These are phyloP conservation scores for Mesopsocus fuscifrons DNA, from an alignment of 2,888 invertebrate genomes.

Conservation along the genomic window DNA sequence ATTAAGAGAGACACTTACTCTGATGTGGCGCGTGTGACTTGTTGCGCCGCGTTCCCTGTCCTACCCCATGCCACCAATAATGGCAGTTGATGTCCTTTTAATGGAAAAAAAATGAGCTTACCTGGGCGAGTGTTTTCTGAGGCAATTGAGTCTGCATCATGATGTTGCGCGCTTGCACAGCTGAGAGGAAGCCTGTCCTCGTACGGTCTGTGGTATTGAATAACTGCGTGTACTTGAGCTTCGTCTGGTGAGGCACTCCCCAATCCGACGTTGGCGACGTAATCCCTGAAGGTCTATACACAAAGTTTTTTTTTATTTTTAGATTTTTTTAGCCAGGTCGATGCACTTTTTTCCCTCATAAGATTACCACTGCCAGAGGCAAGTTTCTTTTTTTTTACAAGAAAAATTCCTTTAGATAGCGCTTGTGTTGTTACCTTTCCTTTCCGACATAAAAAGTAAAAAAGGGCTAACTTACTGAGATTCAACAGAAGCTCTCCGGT, in stretches of 20 bases:
- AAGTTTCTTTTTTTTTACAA: too few species aligned
- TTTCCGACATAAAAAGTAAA: too few species aligned
- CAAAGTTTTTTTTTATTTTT: constrained; percentile 1
- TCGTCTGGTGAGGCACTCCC: constrained; percentile 67
- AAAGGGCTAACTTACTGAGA: constrained; percentile 35
- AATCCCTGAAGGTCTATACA: neutral
- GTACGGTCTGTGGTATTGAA: constrained; percentile 83
- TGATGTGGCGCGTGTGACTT: too few species aligned
- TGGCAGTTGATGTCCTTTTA: too few species aligned
- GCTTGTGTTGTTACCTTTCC: too few species aligned
- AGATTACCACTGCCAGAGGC: neutral
- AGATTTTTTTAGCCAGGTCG: neutral
- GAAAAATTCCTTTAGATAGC: too few species aligned
- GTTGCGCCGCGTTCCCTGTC: too few species aligned
- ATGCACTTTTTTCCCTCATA: constrained; percentile 6
- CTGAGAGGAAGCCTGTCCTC: constrained; percentile 72
- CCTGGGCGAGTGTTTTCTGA: constrained; percentile 72
- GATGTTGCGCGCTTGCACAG: constrained; percentile 80
- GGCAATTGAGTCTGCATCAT: constrained; percentile 86
- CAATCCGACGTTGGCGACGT: constrained; percentile 47
- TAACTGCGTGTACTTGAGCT: constrained; percentile 80
- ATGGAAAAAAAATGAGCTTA: too few species aligned
- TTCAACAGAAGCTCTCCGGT: constrained; percentile 36
- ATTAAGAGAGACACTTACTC: too few species aligned
- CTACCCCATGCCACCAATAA: too few species aligned